Evolutionary conservation across 2,888 invertebrate species (phyloP).

Genomic region (Poecilus cupreus): DNA sequence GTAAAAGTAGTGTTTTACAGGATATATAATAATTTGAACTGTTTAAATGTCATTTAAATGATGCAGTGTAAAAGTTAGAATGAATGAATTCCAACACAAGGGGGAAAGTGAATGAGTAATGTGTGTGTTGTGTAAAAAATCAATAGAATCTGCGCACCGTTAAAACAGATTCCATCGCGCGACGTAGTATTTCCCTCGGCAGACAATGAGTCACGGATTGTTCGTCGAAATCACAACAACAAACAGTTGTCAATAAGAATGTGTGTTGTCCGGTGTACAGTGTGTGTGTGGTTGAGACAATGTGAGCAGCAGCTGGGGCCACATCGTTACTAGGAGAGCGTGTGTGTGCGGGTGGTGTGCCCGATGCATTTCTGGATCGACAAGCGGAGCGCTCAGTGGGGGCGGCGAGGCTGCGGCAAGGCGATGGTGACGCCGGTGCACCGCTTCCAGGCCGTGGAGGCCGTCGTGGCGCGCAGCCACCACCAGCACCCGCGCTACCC

Average conservation of each 20-base stretch:
- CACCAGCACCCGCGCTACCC: neutral
- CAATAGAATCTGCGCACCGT: slow-evolving; percentile 2
- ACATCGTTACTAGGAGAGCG: no score
- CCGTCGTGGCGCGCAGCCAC: slow-evolving; percentile 75
- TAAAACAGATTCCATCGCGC: neutral
- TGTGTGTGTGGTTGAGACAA: neutral
- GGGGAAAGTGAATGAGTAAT: no score
- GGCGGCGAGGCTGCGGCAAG: slow-evolving; percentile 77
- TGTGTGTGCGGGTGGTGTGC: slow-evolving; percentile 29
- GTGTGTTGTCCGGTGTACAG: neutral
- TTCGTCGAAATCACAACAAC: slow-evolving; percentile 38
- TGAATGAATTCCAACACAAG: no score
- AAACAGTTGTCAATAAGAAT: slow-evolving; percentile 19
- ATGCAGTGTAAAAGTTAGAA: no score
- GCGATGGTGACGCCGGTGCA: slow-evolving; percentile 84
- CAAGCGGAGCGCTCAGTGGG: slow-evolving; percentile 86
- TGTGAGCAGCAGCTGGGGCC: no score
- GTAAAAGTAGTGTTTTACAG: no score
- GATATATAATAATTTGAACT: no score
- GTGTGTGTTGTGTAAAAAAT: no score
- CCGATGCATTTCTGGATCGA: slow-evolving; percentile 92
- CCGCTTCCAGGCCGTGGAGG: slow-evolving; percentile 78
- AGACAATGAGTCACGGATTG: slow-evolving; percentile 31
- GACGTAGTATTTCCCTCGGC: neutral
- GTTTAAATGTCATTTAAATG: no score